phyloP scores from a whole-genome alignment of 2,888 invertebrate species.

The Protodeltote pygarga region DNA sequence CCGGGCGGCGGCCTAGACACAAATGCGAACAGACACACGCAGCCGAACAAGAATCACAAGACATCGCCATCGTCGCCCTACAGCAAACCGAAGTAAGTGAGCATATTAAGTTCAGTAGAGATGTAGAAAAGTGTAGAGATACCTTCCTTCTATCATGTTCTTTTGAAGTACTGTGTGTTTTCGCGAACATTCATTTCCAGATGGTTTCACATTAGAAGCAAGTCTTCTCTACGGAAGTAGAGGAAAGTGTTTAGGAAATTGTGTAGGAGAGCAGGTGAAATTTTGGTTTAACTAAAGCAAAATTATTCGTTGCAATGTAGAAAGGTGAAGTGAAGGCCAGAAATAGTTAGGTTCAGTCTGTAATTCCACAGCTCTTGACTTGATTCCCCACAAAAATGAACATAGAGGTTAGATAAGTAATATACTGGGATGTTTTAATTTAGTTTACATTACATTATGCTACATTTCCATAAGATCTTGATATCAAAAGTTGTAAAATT shows the following conservation, averaged over 20 bases:
- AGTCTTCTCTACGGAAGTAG: too few relatives aligned
- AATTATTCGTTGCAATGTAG: too few relatives aligned
- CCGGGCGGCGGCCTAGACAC: slow-evolving; percentile 91
- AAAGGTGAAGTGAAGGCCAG: too few relatives aligned
- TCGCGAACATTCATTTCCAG: slow-evolving; percentile 4
- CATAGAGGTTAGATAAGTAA: background rate
- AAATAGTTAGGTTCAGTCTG: too few relatives aligned
- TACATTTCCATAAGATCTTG: slow-evolving; percentile 16
- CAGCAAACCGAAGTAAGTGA: slow-evolving; percentile 84
- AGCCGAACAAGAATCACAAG: slow-evolving; percentile 84
- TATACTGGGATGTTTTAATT: background rate
- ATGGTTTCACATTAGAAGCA: background rate
- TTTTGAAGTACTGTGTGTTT: too few relatives aligned
- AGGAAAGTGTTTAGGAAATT: too few relatives aligned
- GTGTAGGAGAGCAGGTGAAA: too few relatives aligned
- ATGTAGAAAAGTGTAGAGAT: slow-evolving; percentile 4
- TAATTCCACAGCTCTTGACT: too few relatives aligned
- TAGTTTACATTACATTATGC: background rate
- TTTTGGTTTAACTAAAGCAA: too few relatives aligned
- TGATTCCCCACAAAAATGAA: too few relatives aligned
- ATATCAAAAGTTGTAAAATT: slow-evolving; percentile 34
- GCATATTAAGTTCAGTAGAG: slow-evolving; percentile 17
- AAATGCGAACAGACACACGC: slow-evolving; percentile 89
- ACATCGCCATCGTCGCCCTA: slow-evolving; percentile 80
- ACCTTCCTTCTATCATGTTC: too few relatives aligned